phyloP scores from a whole-genome alignment of 2,888 invertebrate species.

The Camptogramma bilineatum region DNA sequence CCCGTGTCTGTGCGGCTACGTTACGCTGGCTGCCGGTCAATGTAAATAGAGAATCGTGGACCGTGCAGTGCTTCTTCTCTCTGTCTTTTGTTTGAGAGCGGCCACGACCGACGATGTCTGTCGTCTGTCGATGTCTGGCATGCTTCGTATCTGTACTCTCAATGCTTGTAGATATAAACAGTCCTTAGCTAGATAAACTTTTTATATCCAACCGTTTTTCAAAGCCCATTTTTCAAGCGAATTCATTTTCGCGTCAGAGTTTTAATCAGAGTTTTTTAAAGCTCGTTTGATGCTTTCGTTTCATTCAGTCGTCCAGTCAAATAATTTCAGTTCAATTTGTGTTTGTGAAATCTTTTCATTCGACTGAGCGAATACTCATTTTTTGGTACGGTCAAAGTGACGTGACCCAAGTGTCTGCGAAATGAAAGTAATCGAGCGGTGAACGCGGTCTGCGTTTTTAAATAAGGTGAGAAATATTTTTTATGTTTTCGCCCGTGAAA shows the following conservation, averaged over 20 bases:
- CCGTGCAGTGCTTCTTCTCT: no score
- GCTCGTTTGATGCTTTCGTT: constrained; percentile 14
- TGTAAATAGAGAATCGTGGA: no score
- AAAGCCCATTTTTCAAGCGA: not conserved
- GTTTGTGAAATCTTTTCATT: constrained; percentile 15
- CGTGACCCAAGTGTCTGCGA: not conserved
- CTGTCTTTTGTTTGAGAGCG: no score
- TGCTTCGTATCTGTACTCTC: no score
- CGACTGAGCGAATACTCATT: constrained; percentile 9
- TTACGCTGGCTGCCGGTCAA: no score
- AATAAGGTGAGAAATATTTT: not conserved
- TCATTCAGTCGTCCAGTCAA: constrained; percentile 5
- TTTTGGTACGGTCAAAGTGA: constrained; percentile 2
- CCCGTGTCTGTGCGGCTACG: no score
- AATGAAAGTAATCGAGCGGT: constrained; percentile 2
- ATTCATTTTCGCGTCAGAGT: constrained; percentile 13
- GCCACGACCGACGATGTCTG: no score
- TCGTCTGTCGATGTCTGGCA: no score
- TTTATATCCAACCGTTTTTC: not conserved
- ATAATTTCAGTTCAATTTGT: constrained; percentile 20
- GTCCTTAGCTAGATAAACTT: not conserved
- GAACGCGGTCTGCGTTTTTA: not conserved
- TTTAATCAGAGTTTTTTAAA: constrained; percentile 9
- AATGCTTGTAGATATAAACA: no score
- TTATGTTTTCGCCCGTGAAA: not conserved